Percentiles rank a stretch among this genome's conserved stretches.
Evolutionary conservation across 2,888 invertebrate genomes (phyloP).

Genomic region (Pinctada fucata): DNA sequence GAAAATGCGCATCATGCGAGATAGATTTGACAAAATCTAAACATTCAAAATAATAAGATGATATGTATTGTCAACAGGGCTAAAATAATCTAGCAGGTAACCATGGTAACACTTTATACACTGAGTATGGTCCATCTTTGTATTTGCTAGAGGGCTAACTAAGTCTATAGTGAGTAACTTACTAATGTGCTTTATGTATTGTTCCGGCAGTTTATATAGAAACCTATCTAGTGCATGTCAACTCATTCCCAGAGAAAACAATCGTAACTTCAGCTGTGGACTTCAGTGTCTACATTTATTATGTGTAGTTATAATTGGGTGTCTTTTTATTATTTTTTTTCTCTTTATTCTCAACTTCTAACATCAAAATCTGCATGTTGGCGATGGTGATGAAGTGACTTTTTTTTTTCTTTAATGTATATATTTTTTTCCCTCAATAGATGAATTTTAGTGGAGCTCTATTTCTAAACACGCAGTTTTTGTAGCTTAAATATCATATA

Average conservation of each 20-base stretch:
- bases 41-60: too few species aligned
- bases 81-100: background rate
- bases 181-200: slow-evolving; percentile 11
- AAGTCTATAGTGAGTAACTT: background rate
- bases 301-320: background rate
- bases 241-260: background rate
- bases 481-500: too few species aligned
- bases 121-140: background rate
- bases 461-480: too few species aligned
- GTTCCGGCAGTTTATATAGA: background rate
- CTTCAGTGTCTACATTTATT: background rate
- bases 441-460: too few species aligned
- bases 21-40: too few species aligned
- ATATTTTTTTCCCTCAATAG: too few species aligned
- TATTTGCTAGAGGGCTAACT: slow-evolving; percentile 7
- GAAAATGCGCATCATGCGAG: too few species aligned
- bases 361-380: background rate
- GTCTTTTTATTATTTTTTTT: background rate
- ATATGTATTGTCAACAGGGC: background rate
- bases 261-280: background rate
- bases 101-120: background rate
- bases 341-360: background rate
- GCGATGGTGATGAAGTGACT: too few species aligned
- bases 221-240: background rate
- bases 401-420: too few species aligned